Evolutionary conservation across 2,797 vertebrate species (phyloP).

Genomic region (Petrocephalus sullivani): DNA sequence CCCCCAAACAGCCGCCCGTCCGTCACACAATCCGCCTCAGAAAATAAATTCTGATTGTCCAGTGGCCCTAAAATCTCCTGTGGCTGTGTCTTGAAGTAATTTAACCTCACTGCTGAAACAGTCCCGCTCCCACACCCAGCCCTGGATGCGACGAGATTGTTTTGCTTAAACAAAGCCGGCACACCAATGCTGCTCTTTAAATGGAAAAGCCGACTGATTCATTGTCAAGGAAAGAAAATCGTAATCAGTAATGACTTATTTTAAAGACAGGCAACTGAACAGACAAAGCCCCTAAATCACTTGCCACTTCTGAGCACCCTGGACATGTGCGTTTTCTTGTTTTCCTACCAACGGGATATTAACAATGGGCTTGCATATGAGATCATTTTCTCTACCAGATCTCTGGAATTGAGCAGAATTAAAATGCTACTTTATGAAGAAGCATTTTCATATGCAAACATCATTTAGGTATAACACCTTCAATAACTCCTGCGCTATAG

Average conservation of each 20-base stretch:
- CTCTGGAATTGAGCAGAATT: neutral
- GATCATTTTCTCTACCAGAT: conserved; percentile 23
- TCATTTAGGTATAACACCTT: neutral
- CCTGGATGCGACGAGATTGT: conserved; percentile 65
- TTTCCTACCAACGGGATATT: conserved; percentile 43
- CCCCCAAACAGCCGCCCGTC: conserved; percentile 27
- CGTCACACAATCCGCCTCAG: conserved; percentile 52
- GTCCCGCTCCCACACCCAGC: conserved; percentile 67
- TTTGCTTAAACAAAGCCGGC: conserved; percentile 67
- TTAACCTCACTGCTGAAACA: conserved; percentile 56
- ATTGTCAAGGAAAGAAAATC: conserved; percentile 64
- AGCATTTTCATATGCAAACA: neutral
- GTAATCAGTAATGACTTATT: conserved; percentile 73
- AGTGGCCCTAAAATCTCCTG: conserved; percentile 63
- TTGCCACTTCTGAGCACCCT: conserved; percentile 47
- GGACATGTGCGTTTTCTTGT: conserved; percentile 39
- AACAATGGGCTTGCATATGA: conserved; percentile 39
- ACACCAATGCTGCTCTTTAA: conserved; percentile 60
- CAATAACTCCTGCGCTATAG: neutral
- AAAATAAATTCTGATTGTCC: conserved; percentile 77
- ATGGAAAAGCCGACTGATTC: conserved; percentile 64
- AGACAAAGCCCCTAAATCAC: conserved; percentile 73
- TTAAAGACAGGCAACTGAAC: conserved; percentile 57
- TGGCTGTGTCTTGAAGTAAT: conserved; percentile 71
- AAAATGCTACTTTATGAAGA: neutral